These are phyloP conservation scores for Coreoperca whiteheadi DNA, from an alignment of 2,113 vertebrate species.

Conservation along the genomic window DNA sequence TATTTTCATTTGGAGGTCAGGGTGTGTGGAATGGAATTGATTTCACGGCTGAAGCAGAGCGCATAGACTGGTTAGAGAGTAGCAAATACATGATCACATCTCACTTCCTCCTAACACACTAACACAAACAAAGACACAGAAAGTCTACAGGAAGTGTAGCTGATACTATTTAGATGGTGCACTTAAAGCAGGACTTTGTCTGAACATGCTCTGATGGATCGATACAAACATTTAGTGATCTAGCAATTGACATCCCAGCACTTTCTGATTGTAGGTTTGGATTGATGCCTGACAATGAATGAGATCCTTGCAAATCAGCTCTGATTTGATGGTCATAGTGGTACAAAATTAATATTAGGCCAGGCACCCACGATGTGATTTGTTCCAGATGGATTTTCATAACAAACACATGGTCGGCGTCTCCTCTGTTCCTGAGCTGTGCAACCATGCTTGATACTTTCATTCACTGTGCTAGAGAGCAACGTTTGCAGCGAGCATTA, in stretches of 20 bases:
- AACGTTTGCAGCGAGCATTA: not conserved
- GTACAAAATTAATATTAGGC: not conserved
- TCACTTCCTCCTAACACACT: slow-evolving; percentile 15
- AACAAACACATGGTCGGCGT: slow-evolving; percentile 3
- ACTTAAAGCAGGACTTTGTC: slow-evolving; percentile 23
- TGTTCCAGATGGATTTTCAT: slow-evolving; percentile 1
- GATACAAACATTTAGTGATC: slow-evolving; percentile 8
- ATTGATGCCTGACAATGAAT: slow-evolving; percentile 6
- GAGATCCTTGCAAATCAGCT: not conserved
- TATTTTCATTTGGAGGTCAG: slow-evolving; percentile 62
- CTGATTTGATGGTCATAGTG: not conserved
- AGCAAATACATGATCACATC: slow-evolving; percentile 22
- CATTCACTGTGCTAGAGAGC: not conserved
- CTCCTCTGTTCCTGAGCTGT: slow-evolving; percentile 3
- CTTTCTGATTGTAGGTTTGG: not conserved
- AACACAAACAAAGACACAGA: slow-evolving; percentile 28
- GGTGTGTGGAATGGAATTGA: slow-evolving; percentile 44
- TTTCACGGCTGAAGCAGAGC: slow-evolving; percentile 54
- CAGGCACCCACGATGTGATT: slow-evolving; percentile 4
- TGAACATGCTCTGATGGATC: slow-evolving; percentile 39
- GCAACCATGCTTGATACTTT: not conserved
- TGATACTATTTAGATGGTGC: slow-evolving; percentile 14
- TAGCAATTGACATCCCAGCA: slow-evolving; percentile 2
- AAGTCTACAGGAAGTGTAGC: not conserved
- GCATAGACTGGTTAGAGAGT: slow-evolving; percentile 3